Percentiles rank a stretch among this genome's conserved stretches.
Evolutionary conservation across 2,797 vertebrate genomes (phyloP).

Genomic region (Emys orbicularis): DNA sequence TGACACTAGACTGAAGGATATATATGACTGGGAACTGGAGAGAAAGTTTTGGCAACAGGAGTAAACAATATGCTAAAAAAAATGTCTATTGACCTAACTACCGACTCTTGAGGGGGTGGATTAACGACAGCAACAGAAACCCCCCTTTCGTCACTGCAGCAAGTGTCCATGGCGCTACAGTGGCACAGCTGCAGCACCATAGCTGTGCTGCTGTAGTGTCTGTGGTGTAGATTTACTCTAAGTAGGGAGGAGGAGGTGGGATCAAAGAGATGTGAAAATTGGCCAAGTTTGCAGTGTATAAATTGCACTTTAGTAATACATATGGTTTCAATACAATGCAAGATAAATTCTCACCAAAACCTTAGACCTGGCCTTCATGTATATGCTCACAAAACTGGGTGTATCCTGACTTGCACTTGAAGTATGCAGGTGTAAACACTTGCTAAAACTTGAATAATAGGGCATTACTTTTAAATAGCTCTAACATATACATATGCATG

Average conservation of each 20-base stretch:
- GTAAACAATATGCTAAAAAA: neutral
- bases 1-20: neutral
- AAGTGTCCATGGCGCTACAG: no score
- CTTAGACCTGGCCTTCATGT: neutral
- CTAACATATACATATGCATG: neutral
- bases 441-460: neutral
- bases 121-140: no score
- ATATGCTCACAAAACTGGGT: neutral
- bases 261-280: neutral
- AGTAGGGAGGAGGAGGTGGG: rapidly evolving
- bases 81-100: neutral
- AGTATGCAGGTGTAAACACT: neutral
- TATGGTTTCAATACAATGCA: neutral
- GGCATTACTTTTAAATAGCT: neutral
- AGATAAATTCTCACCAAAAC: neutral
- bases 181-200: no score
- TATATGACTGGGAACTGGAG: neutral
- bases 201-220: no score
- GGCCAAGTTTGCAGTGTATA: neutral
- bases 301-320: neutral
- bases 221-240: no score
- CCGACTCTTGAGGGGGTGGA: no score
- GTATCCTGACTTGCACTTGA: neutral
- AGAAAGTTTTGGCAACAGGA: neutral
- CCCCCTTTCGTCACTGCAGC: no score